phyloP scores from a whole-genome alignment of 2,797 vertebrate genomes.

The Sebastes cheni region DNA sequence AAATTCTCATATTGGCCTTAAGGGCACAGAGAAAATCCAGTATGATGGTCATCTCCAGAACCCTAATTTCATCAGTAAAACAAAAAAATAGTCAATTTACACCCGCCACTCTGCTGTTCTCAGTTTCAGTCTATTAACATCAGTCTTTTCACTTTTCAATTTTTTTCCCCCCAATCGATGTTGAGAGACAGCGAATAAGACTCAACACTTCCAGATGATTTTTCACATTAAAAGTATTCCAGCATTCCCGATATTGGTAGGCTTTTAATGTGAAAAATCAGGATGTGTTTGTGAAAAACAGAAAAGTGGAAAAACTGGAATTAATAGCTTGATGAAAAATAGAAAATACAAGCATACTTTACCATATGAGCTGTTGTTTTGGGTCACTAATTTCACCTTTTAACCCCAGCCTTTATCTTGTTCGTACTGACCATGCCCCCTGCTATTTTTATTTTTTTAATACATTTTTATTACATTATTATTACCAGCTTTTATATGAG shows the following conservation, averaged over 20 bases:
- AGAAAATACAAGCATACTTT: background rate
- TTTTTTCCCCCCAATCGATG: too few relatives aligned
- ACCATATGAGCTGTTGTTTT: background rate
- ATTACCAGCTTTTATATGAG: too few relatives aligned
- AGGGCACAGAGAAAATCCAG: background rate
- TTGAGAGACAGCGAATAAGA: background rate
- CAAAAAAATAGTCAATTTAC: too few relatives aligned
- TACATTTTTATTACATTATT: too few relatives aligned
- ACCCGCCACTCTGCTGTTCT: too few relatives aligned
- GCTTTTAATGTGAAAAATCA: background rate
- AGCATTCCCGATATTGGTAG: background rate
- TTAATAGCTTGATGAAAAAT: background rate
- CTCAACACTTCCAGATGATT: background rate
- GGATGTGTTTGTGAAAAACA: too few relatives aligned
- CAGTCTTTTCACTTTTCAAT: too few relatives aligned
- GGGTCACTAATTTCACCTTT: background rate
- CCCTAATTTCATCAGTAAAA: too few relatives aligned
- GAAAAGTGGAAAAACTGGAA: background rate
- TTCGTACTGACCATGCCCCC: background rate
- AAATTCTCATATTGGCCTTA: too few relatives aligned
- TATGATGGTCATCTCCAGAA: background rate
- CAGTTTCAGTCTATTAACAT: too few relatives aligned
- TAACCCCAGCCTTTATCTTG: too few relatives aligned
- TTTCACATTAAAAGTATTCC: background rate
- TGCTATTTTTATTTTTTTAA: too few relatives aligned